Conservation (phyloP, 2,113 vertebrate species). For the Nipponia nippon region DNA sequence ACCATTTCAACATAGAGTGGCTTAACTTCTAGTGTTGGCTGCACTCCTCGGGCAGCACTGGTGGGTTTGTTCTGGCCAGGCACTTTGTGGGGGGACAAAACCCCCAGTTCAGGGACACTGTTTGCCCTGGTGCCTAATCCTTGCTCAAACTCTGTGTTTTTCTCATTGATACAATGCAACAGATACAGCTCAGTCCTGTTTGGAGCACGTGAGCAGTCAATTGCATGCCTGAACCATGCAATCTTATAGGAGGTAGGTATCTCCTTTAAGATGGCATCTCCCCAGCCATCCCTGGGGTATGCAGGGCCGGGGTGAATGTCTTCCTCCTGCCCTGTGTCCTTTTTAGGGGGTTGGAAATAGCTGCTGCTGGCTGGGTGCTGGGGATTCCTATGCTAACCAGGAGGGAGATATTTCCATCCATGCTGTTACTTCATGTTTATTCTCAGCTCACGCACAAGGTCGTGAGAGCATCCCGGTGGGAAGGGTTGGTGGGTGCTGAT, state of each 20-base stretch:
- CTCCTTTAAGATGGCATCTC: neutral
- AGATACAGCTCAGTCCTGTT: neutral
- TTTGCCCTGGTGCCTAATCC: neutral
- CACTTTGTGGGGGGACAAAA: neutral
- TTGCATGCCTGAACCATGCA: neutral
- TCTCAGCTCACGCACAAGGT: neutral
- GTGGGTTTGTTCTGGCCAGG: neutral
- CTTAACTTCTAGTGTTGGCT: neutral
- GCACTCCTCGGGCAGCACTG: accelerated
- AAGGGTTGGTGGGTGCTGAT: neutral
- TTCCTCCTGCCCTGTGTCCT: neutral
- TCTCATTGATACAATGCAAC: neutral
- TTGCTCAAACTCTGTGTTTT: neutral
- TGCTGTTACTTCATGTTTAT: neutral
- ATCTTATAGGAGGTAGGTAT: neutral
- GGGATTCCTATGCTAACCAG: neutral
- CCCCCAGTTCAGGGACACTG: neutral
- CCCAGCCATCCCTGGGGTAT: neutral
- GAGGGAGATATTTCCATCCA: neutral
- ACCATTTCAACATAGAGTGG: neutral
- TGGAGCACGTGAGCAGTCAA: neutral
- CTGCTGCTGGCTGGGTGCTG: neutral
- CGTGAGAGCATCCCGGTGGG: neutral
- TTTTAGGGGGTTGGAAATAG: neutral
- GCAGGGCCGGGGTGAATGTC: too few species aligned